phyloP scores from a whole-genome alignment of 2,888 invertebrate species.

The Diachrysia chrysitis region DNA sequence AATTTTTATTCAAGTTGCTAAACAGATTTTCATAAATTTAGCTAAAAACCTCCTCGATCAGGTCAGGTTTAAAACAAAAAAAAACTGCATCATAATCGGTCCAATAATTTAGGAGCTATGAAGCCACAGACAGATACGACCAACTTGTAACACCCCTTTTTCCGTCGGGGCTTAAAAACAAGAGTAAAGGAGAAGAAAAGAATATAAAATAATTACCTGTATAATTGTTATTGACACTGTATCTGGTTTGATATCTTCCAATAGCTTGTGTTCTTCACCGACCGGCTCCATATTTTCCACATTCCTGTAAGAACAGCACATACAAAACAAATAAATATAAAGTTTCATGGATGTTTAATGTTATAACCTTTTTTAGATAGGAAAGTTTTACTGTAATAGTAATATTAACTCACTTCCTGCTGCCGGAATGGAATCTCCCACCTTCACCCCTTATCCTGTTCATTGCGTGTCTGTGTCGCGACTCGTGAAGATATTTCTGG shows the following conservation, averaged over 20 bases:
- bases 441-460: constrained; percentile 99
- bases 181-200: no score
- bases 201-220: constrained; percentile 68
- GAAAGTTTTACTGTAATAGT: background rate
- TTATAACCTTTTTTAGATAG: background rate
- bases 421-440: constrained; percentile 96
- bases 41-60: no score
- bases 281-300: constrained; percentile 69
- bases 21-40: no score
- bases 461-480: constrained; percentile 98
- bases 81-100: no score
- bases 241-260: constrained; percentile 84
- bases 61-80: no score
- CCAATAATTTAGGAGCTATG: no score
- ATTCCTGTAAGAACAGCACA: constrained; percentile 63
- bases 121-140: no score
- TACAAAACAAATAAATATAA: constrained; percentile 49
- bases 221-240: constrained; percentile 85
- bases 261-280: constrained; percentile 67
- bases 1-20: no score
- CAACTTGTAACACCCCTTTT: no score
- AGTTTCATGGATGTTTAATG: background rate
- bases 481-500: constrained; percentile 99
- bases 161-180: no score
- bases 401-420: constrained; percentile 78